Conservation (phyloP, 2,888 invertebrate genomes). For the Reticulitermes lucifugus region DNA sequence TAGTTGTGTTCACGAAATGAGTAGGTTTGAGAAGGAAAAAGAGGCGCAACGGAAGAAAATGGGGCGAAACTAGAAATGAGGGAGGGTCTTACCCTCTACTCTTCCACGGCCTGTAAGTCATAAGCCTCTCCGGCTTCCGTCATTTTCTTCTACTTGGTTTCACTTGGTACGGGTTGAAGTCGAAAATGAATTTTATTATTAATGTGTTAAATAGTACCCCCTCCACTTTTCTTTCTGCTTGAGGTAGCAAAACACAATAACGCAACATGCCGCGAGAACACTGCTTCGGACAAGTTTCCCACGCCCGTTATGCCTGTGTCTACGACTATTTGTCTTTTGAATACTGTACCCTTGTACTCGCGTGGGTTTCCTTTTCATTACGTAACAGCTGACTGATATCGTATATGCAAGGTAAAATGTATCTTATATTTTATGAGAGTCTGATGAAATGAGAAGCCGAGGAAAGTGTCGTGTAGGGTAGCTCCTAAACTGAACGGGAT, state of each 20-base stretch:
- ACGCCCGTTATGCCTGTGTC: neutral
- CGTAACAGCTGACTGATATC: too few relatives aligned
- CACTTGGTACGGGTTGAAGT: neutral
- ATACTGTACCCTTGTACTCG: too few relatives aligned
- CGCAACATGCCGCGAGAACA: neutral
- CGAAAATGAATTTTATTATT: conserved; percentile 27
- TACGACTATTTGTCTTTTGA: neutral
- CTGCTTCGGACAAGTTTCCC: neutral
- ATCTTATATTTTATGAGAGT: too few relatives aligned
- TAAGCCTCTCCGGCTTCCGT: neutral
- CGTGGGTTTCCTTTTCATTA: too few relatives aligned
- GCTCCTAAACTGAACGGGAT: too few relatives aligned
- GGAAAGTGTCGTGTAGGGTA: too few relatives aligned
- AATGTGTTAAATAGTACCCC: conserved; percentile 9
- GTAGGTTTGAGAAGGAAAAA: neutral
- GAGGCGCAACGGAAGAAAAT: neutral
- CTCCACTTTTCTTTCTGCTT: neutral
- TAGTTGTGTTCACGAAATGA: conserved; percentile 29
- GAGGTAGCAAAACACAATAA: neutral
- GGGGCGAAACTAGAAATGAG: neutral
- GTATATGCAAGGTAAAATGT: too few relatives aligned
- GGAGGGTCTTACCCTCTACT: neutral
- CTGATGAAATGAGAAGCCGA: too few relatives aligned
- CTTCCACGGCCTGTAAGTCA: neutral
- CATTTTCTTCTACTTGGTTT: neutral